Percentiles rank a stretch among this genome's conserved stretches.
These are phyloP conservation scores for Odontomachus brunneus DNA, from an alignment of 1,140 invertebrate species.

Conservation along the genomic window DNA sequence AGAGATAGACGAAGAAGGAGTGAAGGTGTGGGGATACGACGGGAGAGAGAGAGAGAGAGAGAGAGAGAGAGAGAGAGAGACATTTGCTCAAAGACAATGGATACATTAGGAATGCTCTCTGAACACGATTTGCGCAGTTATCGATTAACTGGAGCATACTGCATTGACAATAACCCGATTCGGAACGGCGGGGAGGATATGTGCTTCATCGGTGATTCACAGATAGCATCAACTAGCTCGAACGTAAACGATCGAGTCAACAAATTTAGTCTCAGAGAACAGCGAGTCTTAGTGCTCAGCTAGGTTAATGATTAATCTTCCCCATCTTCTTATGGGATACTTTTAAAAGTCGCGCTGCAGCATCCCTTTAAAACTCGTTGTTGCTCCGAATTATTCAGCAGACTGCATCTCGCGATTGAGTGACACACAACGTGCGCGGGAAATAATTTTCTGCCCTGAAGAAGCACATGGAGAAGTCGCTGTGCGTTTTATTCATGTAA, in stretches of 20 bases:
- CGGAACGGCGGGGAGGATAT: slow-evolving; percentile 62
- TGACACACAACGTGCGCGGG: no score
- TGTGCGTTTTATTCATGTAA: no score
- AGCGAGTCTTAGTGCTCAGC: slow-evolving; percentile 3
- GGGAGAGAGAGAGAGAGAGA: not conserved
- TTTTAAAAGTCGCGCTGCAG: slow-evolving; percentile 11
- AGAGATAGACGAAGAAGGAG: slow-evolving; percentile 8
- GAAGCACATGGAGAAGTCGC: no score
- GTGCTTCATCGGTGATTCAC: slow-evolving; percentile 71
- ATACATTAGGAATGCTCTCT: slow-evolving; percentile 78
- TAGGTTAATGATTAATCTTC: slow-evolving; percentile 34
- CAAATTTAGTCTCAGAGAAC: slow-evolving; percentile 60
- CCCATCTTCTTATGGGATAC: not conserved
- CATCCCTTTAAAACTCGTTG: no score
- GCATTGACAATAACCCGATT: slow-evolving; percentile 68
- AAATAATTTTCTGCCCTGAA: no score
- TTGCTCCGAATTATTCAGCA: no score
- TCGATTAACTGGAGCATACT: slow-evolving; percentile 76
- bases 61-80: slow-evolving; percentile 30
- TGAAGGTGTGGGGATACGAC: no score
- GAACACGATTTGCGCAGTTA: slow-evolving; percentile 74
- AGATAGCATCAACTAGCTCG: slow-evolving; percentile 57
- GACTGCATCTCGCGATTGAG: no score
- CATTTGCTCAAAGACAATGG: slow-evolving; percentile 76
- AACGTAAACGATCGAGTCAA: slow-evolving; percentile 64